Conservation (phyloP, 2,797 vertebrate genomes). For the Pseudochaenichthys georgianus region DNA sequence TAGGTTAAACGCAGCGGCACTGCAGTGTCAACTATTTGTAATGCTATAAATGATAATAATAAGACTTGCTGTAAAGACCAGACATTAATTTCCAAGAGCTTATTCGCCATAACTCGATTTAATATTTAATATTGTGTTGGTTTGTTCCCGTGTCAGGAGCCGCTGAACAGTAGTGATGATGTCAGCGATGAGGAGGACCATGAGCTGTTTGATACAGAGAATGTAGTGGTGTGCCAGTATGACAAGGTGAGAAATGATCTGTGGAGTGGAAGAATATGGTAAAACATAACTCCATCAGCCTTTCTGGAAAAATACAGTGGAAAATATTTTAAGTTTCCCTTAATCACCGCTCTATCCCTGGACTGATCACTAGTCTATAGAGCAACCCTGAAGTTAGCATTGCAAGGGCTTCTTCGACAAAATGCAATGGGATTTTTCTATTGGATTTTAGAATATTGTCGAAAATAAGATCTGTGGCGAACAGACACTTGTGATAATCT, state of each 20-base stretch:
- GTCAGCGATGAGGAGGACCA: constrained; percentile 98
- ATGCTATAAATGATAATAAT: too few species aligned
- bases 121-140: neutral
- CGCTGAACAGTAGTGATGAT: constrained; percentile 96
- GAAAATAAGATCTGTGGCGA: too few species aligned
- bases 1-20: neutral
- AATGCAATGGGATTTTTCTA: too few species aligned
- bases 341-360: neutral
- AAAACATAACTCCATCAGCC: neutral
- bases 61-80: too few species aligned
- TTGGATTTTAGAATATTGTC: too few species aligned
- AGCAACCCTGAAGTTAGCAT: too few species aligned
- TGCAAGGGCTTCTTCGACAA: too few species aligned
- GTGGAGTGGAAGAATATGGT: neutral
- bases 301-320: neutral
- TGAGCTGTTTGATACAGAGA: constrained; percentile 98
- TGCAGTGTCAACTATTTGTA: neutral
- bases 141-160: constrained; percentile 85
- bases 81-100: neutral
- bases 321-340: neutral
- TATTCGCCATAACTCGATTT: neutral
- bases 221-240: constrained; percentile 98
- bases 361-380: too few species aligned
- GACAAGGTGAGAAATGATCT: constrained; percentile 89
- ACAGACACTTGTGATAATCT: too few species aligned